Percentiles rank a stretch among this genome's conserved stretches.
Conservation (phyloP, 2,888 invertebrate species). For the Monoplex corrugatus region DNA sequence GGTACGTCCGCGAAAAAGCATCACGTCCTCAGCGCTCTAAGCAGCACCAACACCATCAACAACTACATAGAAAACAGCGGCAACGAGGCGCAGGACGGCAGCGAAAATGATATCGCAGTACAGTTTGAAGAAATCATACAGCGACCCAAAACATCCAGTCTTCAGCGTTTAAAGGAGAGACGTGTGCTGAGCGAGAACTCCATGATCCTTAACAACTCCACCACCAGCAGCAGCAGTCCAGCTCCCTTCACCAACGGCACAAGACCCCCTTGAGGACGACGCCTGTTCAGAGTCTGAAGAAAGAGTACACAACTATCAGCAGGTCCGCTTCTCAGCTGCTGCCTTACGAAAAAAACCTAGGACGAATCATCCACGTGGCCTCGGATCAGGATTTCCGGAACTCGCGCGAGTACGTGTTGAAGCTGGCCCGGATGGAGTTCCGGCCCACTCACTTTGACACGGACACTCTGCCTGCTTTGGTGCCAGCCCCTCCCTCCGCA, state of each 20-base stretch:
- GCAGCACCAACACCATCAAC: background rate
- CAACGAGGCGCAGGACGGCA: background rate
- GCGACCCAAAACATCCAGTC: background rate
- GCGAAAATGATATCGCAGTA: background rate
- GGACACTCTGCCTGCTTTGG: constrained; percentile 42
- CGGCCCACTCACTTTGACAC: constrained; percentile 53
- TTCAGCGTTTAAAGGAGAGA: background rate
- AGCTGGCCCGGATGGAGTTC: constrained; percentile 53
- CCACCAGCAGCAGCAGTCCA: background rate
- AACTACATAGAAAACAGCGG: background rate
- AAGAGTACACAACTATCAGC: background rate
- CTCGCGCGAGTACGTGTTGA: constrained; percentile 73
- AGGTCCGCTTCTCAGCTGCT: background rate
- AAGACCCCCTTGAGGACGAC: background rate
- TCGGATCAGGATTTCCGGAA: constrained; percentile 72
- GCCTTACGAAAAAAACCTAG: constrained; percentile 53
- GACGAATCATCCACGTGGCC: constrained; percentile 68
- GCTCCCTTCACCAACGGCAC: background rate
- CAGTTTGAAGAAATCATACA: background rate
- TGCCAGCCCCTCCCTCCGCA: background rate
- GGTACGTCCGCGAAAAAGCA: background rate
- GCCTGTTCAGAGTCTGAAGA: background rate
- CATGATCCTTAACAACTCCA: background rate
- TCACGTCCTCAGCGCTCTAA: background rate
- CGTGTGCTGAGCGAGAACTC: constrained; percentile 30